These are phyloP conservation scores for Clupea harengus DNA, from an alignment of 2,113 vertebrate genomes.

Conservation along the genomic window DNA sequence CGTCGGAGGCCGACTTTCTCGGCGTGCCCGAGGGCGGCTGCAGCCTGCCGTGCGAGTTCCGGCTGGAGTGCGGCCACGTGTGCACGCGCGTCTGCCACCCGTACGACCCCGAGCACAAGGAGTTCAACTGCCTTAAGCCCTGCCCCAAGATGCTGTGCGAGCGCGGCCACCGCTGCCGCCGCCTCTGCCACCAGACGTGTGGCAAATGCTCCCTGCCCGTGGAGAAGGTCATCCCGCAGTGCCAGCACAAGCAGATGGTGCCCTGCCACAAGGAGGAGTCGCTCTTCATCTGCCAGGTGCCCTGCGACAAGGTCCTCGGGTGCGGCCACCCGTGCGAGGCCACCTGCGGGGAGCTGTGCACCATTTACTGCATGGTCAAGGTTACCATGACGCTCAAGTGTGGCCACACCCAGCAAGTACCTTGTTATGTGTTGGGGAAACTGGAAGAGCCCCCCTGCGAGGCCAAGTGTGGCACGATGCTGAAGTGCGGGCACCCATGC, in stretches of 20 bases:
- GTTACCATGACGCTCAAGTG: conserved; percentile 73
- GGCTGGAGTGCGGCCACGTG: conserved; percentile 86
- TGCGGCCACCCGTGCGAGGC: conserved; percentile 80
- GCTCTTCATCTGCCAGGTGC: conserved; percentile 72
- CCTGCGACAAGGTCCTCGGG: conserved; percentile 71
- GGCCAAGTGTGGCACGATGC: conserved; percentile 59
- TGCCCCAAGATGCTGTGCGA: conserved; percentile 81
- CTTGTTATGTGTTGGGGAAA: conserved; percentile 62
- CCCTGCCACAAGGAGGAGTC: conserved; percentile 74
- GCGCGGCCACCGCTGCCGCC: conserved; percentile 76
- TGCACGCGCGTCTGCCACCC: conserved; percentile 87
- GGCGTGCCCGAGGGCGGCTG: conserved; percentile 90
- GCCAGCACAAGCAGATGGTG: conserved; percentile 82
- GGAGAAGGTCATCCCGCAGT: conserved; percentile 76
- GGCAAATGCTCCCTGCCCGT: conserved; percentile 71
- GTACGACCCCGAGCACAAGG: conserved; percentile 79
- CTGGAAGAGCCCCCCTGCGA: conserved; percentile 54
- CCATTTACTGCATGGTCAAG: conserved; percentile 57
- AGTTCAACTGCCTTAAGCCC: conserved; percentile 78
- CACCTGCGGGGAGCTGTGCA: conserved; percentile 76
- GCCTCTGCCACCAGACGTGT: conserved; percentile 72
- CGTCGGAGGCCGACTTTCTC: conserved; percentile 75
- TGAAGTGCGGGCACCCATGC: conserved; percentile 85
- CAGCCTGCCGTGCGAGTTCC: conserved; percentile 80
- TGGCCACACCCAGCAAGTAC: conserved; percentile 74